Base-by-base conservation (phyloP, 1,140 invertebrate species). In the Oreohelix idahoensis region DNA sequence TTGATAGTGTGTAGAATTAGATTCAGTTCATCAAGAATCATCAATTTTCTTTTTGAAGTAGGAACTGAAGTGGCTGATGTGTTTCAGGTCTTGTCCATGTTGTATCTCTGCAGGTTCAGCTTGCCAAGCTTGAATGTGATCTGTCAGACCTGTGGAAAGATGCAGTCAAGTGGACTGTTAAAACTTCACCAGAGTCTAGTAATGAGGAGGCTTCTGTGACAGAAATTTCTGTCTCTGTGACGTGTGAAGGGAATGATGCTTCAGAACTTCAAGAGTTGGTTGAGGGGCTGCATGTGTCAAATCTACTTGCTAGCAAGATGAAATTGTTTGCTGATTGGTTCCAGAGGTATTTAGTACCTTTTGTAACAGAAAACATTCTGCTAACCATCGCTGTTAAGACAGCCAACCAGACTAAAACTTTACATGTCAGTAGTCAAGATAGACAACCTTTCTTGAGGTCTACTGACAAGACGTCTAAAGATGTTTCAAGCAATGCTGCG, bases 341-440 rank as follows among this genome's bases (percentile, higher is more conserved):
- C 45, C 51, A 92, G 35, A 86, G 84, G 10, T 39, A 89, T 83
- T 29, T 92, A 15, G 85, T 90, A 32, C 84, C 86, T 32, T 84
- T 86, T 1, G 83, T 90, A 45, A 76, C 90, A 15, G 81, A 58
- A 11, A 53, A 88, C 49, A 35, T 89, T 93, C 96, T 71, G 51
- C 71, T 82, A 29, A 73, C 77, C 26, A 82, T 69, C 20, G 77
- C 78, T 94, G 95, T 87, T 87, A 95, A 84, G 35, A 77, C 81
- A 39, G 45, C 23, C n/a, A 42, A 63, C 13, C 66, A 75, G 23
- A 53, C 51, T 26, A 70, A 49, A 45, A 84, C 81, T 0, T 66
- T 89, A 8, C 49, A 71, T 38, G 39, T 86, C 11, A 73, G 63
- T 49, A 73, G 53, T 29, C n/a, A 66, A 45, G 66, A 83, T 36